Conservation (phyloP, 2,888 invertebrate genomes). For the Macrophya annulata region DNA sequence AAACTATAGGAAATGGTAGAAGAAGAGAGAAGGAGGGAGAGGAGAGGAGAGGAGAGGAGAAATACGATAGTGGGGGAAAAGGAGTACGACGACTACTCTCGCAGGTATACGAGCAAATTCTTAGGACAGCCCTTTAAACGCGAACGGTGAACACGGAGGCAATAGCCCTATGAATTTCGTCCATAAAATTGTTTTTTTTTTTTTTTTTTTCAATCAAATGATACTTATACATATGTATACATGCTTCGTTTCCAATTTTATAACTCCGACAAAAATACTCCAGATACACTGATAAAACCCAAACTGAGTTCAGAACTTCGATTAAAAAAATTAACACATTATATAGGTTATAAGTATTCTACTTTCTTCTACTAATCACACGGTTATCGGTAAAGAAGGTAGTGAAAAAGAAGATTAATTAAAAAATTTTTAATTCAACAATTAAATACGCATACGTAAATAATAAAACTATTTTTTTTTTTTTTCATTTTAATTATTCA, state of each 20-base stretch:
- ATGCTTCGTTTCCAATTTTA: conserved; percentile 3
- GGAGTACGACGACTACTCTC: conserved; percentile 55
- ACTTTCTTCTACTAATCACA: too few relatives aligned
- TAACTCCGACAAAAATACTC: not conserved
- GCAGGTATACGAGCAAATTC: conserved; percentile 52
- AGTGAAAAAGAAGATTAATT: too few relatives aligned
- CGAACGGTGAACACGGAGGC: not conserved
- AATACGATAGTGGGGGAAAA: conserved; percentile 33
- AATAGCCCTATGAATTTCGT: conserved; percentile 29
- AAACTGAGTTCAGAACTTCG: conserved; percentile 10
- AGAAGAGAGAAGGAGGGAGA: conserved; percentile 40
- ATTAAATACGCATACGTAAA: too few relatives aligned
- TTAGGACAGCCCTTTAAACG: conserved; percentile 52
- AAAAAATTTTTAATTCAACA: too few relatives aligned
- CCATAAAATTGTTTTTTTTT: not conserved
- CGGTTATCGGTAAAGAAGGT: too few relatives aligned
- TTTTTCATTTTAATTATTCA: too few relatives aligned
- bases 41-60: not conserved
- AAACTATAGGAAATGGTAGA: conserved; percentile 64
- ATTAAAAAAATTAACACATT: too few relatives aligned
- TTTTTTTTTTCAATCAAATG: not conserved
- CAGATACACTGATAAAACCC: not conserved
- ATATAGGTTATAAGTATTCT: too few relatives aligned
- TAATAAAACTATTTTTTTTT: too few relatives aligned
- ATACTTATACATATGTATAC: not conserved